These are phyloP conservation scores for Cryptoblepharus egeriae DNA, from an alignment of 2,797 vertebrate genomes.

Conservation along the genomic window DNA sequence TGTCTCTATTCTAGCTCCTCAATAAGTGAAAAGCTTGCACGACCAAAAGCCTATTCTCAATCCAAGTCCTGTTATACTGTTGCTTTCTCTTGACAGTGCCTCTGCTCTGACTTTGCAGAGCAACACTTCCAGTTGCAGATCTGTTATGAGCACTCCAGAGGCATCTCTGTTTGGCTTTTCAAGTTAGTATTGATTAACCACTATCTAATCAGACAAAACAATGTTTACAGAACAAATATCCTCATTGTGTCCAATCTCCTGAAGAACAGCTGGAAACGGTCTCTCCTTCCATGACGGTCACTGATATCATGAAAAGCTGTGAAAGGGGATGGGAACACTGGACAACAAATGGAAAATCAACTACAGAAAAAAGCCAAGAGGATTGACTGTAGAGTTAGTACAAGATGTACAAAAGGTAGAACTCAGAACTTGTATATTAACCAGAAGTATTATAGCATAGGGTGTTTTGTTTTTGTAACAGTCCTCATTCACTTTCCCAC, in stretches of 20 bases:
- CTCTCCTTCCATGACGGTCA: accelerated
- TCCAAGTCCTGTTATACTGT: neutral
- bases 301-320: neutral
- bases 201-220: slow-evolving; percentile 9
- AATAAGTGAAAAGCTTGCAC: neutral
- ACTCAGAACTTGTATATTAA: slow-evolving; percentile 75
- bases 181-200: slow-evolving; percentile 3
- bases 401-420: slow-evolving; percentile 66
- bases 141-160: neutral
- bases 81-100: neutral
- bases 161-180: neutral
- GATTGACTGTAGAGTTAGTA: slow-evolving; percentile 82
- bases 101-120: neutral
- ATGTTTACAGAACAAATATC: slow-evolving; percentile 4
- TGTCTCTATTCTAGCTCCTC: neutral
- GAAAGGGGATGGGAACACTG: neutral
- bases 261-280: neutral
- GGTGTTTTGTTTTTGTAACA: slow-evolving; percentile 68
- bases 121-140: neutral
- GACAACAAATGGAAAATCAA: accelerated
- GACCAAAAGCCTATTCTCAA: neutral
- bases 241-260: neutral
- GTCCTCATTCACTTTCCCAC: neutral
- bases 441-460: slow-evolving; percentile 75
- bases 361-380: neutral